Base-by-base conservation (phyloP, 1,140 invertebrate species). In the Lepidurus packardi region DNA sequence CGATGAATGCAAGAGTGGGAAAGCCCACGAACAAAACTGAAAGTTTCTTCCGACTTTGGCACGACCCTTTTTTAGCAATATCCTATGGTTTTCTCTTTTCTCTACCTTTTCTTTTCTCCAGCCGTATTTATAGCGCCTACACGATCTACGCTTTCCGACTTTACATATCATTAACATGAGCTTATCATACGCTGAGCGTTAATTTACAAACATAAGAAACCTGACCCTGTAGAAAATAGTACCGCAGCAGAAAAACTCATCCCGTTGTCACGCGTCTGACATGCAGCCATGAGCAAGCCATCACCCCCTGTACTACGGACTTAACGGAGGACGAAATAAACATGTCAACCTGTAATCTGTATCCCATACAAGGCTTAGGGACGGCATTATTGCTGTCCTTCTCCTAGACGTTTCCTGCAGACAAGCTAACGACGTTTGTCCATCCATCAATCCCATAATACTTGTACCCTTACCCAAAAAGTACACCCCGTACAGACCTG, bases 301-400 rank as follows among this genome's bases (percentile, higher is more conserved):
- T 65, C 53, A 65, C 53, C 53, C 21, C 16, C n/a, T n/a, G n/a
- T 21, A 65, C 16, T 3, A n/a, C 21, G 53, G 53, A 13, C 21
- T 65, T 13, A 65, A 65, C 16, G 53, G 53, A 65, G 21, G 53
- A 65, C 53, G 53, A 65, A 13, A 65, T 65, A 65, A 65, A 65
- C 53, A 65, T 65, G 53, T 65, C 53, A 65, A 65, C 53, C 53
- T 65, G 53, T 21, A 65, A 65, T 65, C 53, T 65, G 53, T 65
- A 65, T 21, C 53, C 53, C 53, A n/a, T 65, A 65, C 53, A 65
- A 65, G 53, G 53, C 53, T 34, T 34, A 34, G 34, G 34, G 34
- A 34, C 34, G 34, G 3, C 34, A 34, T 34, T 34, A 34, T 34
- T 34, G 34, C 34, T 34, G 34, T 34, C 34, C 34, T 34, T 34